These are phyloP conservation scores for Actias luna DNA, from an alignment of 2,888 invertebrate species.

Conservation along the genomic window DNA sequence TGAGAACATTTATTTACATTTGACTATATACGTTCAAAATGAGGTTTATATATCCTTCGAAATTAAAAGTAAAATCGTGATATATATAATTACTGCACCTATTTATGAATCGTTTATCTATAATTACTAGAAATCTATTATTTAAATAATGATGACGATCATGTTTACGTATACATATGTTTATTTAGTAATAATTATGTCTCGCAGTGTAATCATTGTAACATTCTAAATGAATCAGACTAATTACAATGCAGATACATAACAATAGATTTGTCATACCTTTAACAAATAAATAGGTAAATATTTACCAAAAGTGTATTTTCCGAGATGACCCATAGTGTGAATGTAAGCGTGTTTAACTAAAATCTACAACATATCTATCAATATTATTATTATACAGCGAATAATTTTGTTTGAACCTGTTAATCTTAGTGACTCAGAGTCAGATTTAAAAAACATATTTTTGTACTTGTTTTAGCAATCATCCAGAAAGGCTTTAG, in stretches of 20 bases:
- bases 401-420: too few relatives aligned
- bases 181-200: neutral
- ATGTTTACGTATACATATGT: neutral
- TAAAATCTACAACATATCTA: neutral
- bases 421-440: too few relatives aligned
- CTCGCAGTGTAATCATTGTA: neutral
- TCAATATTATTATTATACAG: too few relatives aligned
- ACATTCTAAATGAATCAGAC: neutral
- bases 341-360: neutral
- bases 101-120: too few relatives aligned
- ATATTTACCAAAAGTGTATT: neutral
- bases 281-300: neutral
- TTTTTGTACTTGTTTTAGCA: too few relatives aligned
- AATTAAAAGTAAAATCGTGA: too few relatives aligned
- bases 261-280: neutral
- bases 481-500: too few relatives aligned
- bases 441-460: too few relatives aligned
- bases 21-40: too few relatives aligned
- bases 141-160: neutral
- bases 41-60: too few relatives aligned
- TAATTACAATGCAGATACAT: neutral
- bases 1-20: neutral
- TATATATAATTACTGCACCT: too few relatives aligned
- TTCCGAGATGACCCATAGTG: neutral
- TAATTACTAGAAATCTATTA: neutral